phyloP scores from a whole-genome alignment of 2,113 vertebrate genomes.

The Takifugu flavidus region DNA sequence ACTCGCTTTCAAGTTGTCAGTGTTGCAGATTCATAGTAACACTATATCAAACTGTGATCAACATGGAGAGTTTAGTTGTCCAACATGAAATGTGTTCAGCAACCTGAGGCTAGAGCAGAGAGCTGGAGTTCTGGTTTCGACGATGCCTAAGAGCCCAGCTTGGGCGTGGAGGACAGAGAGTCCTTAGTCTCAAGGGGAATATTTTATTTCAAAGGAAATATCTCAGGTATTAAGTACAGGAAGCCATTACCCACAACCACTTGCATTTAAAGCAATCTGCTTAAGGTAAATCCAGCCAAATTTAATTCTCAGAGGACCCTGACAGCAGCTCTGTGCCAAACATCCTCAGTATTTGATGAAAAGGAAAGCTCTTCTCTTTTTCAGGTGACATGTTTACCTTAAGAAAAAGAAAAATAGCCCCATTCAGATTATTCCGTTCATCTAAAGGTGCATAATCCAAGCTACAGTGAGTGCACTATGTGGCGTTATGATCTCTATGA shows the following conservation, averaged over 20 bases:
- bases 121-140: constrained; percentile 15
- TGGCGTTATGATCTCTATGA: background rate
- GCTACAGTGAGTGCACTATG: constrained; percentile 8
- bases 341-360: constrained; percentile 14
- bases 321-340: constrained; percentile 46
- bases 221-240: constrained; percentile 2
- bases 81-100: constrained; percentile 17
- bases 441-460: constrained; percentile 18
- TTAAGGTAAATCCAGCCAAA: constrained; percentile 32
- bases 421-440: background rate
- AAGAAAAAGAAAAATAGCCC: constrained; percentile 2
- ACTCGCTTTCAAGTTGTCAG: constrained; percentile 14
- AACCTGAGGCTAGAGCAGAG: constrained; percentile 18
- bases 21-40: constrained; percentile 19
- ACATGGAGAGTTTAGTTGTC: constrained; percentile 11
- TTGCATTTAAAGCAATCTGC: constrained; percentile 24
- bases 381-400: background rate
- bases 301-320: constrained; percentile 28
- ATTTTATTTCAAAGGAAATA: constrained; percentile 39
- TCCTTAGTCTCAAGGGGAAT: constrained; percentile 29
- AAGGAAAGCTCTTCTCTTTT: constrained; percentile 13
- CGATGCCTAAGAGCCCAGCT: constrained; percentile 17
- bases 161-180: constrained; percentile 9
- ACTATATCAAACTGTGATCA: constrained; percentile 14
- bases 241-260: constrained; percentile 9